Base-by-base conservation (phyloP, 2,797 vertebrate species). In the Sylvia borin region DNA sequence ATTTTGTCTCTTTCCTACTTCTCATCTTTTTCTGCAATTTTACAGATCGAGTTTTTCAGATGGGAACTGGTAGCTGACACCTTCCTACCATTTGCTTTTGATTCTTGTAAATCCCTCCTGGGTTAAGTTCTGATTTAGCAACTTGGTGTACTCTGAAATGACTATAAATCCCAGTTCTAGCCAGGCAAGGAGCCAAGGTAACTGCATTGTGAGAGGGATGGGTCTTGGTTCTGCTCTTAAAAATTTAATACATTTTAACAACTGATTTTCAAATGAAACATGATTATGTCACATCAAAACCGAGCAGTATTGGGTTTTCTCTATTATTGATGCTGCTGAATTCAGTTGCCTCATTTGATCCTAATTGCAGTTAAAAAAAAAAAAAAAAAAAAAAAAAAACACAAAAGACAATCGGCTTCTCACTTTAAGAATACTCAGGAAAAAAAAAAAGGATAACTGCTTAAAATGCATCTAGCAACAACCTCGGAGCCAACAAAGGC, bases 121-220 rank as follows among this genome's bases (percentile, higher is more conserved):
- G 48, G 58, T 60, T 79, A 73, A 78, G 70, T 64, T 82, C 62
- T 74, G 42, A 82, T 93, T 87, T 83, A 92, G 77, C 47, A 80
- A 71, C 57, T 85, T 67, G 67, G 60, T 4, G 0, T 38, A n/a
- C 67, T 89, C 67, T 85, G 77, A 94, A 95, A 91, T 42, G 19
- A 77, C 64, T 74, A 34, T 8, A 85, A 86, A 94, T 88, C 82
- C 60, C 80, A 91, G 45, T 25, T 89, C 38, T 10, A 67, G 67
- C 42, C 84, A 89, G 94, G 86, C 86, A 91, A 80, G 65, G 62
- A 95, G 76, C 76, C 92, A 94, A 85, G 67, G 50, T 19, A 84
- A 47, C 88, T 55, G 21, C 47, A 34, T 11, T 34, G 70, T 64
- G 40, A 95, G 62, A 92, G 55, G 83, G 51, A 85, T 54, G 88